phyloP scores from a whole-genome alignment of 2,113 vertebrate species.

The Myanophis thanlyinensis region DNA sequence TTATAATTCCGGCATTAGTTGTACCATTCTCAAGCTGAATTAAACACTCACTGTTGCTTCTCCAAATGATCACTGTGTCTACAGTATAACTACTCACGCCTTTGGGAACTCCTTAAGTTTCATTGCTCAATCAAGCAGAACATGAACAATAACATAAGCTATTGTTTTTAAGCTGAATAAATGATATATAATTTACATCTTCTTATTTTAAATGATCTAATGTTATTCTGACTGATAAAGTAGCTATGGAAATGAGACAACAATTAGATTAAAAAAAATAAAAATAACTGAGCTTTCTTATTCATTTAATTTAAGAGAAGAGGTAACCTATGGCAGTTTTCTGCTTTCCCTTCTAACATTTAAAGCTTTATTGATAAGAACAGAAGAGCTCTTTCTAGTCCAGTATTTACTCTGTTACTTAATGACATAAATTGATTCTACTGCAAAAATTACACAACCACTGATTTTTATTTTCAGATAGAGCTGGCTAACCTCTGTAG shows the following conservation, averaged over 20 bases:
- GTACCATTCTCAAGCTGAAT: not conserved
- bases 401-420: not conserved
- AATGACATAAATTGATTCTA: not conserved
- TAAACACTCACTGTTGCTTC: not conserved
- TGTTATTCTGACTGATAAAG: not conserved
- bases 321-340: not conserved
- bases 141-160: not conserved
- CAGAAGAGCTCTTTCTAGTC: constrained; percentile 11
- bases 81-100: not conserved
- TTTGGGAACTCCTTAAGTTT: not conserved
- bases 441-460: not conserved
- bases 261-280: not conserved
- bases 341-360: not conserved
- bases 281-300: not conserved
- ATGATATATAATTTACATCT: not conserved
- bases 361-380: constrained; percentile 18
- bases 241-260: not conserved
- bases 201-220: not conserved
- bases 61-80: not conserved
- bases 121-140: not conserved
- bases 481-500: not conserved
- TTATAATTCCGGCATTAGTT: not conserved
- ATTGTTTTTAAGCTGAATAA: not conserved
- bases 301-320: not conserved
- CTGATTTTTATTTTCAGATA: not conserved